Evolutionary conservation across 2,797 vertebrate species (phyloP), one percentile per base, ranked within the genome.

Genomic region (Leucoraja ocellata): DNA sequence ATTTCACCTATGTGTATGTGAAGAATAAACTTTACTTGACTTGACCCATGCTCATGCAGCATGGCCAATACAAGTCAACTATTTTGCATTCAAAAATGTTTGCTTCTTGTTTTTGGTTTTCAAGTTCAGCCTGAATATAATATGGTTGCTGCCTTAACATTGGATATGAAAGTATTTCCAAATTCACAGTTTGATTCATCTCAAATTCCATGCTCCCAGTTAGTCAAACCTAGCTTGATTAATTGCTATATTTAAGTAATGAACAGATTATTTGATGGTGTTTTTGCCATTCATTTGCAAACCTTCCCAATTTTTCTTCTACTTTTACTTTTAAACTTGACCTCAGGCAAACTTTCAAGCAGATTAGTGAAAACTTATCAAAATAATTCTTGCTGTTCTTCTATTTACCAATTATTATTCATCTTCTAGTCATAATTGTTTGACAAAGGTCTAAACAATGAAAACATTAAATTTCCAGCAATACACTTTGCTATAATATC

Each of bases 31-130:
- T 32, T 32, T 0, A 32, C 0, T 32, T 32, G 32, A 32, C 32
- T 32, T 32, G 58, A 86, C 63, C 32, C 84, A 68, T 84, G 84
- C 84, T 88, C 65, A n/a, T 63, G 83, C 61, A 88, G 11, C n/a
- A 7, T 88, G 14, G 18, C n/a, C 61, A 1, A 36, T 6, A 0
- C n/a, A 18, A 88, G 14, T 21, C n/a, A n/a, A 32, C 4, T 9
- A 63, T 88, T 88, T 54, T n/a, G 58, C 13, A 28, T 28, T 25
- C 58, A 86, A 1, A 25, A 86, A 8, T n/a, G 46, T 14, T 11
- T 61, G 25, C 61, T 23, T 58, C 25, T 28, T 61, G 3, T 84
- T 14, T 86, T 86, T 28, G n/a, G 83, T 14, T 14, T 65, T 13
- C 16, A 65, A 28, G 28, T 63, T 77, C 28, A 77, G 28, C 28